Base-by-base conservation (phyloP, 2,888 invertebrate species). In the Axea sp. region DNA sequence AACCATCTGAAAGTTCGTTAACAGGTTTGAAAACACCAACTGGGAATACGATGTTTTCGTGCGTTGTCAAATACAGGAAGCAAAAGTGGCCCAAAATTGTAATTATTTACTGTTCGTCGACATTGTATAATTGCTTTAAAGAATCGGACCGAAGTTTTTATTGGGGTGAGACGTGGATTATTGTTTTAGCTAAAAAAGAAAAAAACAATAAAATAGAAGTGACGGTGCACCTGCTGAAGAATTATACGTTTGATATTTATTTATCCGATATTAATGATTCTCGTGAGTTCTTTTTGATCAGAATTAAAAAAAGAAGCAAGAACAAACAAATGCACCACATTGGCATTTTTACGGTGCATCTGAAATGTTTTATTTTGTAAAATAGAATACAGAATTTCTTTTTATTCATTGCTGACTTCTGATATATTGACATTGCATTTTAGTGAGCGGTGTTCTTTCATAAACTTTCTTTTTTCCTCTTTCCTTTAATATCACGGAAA, bases 1-100 rank as follows among this genome's bases (percentile, higher is more conserved):
- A 82, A 80, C 64, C 78, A 82, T 83, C 83, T 77, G 33, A 47
- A 73, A 76, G 82, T 84, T 84, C 80, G 83, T 83, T 83, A 84
- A 81, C 78, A 69, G 78, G 72, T 76, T 76, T 77, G 77, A 77
- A 79, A 73, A 65, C 69, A 67, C 60, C 72, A 37, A 51, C 75
- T 75, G 73, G 75, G 74, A 78, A 79, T 76, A 80, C 75, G 79
- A 72, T 41, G 57, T 64, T 71, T 57, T 22, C 33, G 11, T 47
- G 3, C 14, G 33, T 15, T 43, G 11, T 30, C 51, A 17, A 68
- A 60, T 69, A 45, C 47, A 53, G 53, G 53, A 60, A 69, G 59
- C 49, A 43, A 43, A 35, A 53, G 43, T 53, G 28, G 17, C 24
- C 8, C 31, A 17, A 35, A 8, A 30, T 33, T 55, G 28, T n/a